Evolutionary conservation across 1,140 invertebrate genomes (phyloP), one percentile per base, ranked within the genome.

Genomic region (Solenopsis fugax): DNA sequence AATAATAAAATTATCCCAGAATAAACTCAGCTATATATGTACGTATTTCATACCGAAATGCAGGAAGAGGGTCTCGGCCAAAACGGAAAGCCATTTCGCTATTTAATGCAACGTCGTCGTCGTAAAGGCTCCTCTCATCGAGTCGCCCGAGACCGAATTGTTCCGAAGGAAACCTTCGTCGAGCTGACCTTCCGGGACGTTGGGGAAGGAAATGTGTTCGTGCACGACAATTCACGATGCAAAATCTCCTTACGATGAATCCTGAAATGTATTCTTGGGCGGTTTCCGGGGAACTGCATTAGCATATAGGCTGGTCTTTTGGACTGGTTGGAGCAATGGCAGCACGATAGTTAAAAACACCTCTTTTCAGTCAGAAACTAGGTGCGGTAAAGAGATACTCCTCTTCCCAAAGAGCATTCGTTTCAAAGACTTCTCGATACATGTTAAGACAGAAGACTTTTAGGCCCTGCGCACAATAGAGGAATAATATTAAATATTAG

Each of bases 321-420:
- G 71, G 69, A 89, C 89, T 89, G 82, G 45, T 21, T 24, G 41
- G 41, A 54, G 6, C 24, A 73, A 16, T 50, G 58, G 18, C 50
- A 18, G 52, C 6, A 37, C 21, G 60, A 54, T 45, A 54, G 13
- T 62, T 73, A 73, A 84, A 84, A 84, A 75, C 69, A 62, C 29
- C 29, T 29, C 76, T 78, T 89, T 89, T 52, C 58, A 58, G 10
- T 12, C 9, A 12, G 21, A 65, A 72, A 67, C 24, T 65, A 50
- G 13, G 54, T 52, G 13, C 12, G 41, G n/a, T 75, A 82, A 82
- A 72, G 13, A 82, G 41, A 48, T 10, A n/a, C 10, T 21, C 29
- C 1, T 18, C 41, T 41, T 9, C 41, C 12, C 5, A 6, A 18
- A 56, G 52, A 60, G 60, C 5, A 50, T 75, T 84, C 56, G 13